A percentile compares a stretch with the other conserved stretches of the same genome.
Conservation (phyloP, 2,888 invertebrate genomes). For the Diarsia rubi region DNA sequence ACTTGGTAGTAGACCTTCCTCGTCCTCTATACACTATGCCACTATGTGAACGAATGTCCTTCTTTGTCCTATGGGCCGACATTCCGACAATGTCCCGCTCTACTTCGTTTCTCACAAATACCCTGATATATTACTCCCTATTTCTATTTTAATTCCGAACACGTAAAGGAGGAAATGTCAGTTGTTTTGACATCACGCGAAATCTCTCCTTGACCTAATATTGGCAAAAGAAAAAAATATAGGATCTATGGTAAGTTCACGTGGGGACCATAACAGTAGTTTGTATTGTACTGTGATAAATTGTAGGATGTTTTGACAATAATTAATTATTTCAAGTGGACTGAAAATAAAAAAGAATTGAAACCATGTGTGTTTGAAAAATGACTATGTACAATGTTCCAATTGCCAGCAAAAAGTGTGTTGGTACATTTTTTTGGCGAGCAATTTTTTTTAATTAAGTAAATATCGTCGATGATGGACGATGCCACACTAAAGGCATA, state of each 20-base stretch:
- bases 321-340: neutral
- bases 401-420: neutral
- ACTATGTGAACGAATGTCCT: neutral
- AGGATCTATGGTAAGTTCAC: neutral
- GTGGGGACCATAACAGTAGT: neutral
- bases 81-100: constrained; percentile 13
- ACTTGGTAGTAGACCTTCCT: too few species aligned
- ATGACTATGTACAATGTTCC: neutral
- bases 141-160: constrained; percentile 30
- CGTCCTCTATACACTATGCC: neutral
- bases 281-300: neutral
- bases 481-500: neutral
- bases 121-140: constrained; percentile 50
- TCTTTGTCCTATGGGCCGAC: constrained; percentile 4
- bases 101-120: constrained; percentile 35
- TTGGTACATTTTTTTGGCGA: neutral
- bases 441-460: neutral
- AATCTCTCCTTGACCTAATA: constrained; percentile 58
- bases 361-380: neutral
- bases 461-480: neutral
- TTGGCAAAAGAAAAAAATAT: constrained; percentile 25
- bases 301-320: neutral
- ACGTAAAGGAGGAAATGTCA: constrained; percentile 32
- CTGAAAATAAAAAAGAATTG: neutral
- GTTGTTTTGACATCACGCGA: constrained; percentile 27